phyloP scores from a whole-genome alignment of 2,888 invertebrate genomes.

The Danaus chrysippus region DNA sequence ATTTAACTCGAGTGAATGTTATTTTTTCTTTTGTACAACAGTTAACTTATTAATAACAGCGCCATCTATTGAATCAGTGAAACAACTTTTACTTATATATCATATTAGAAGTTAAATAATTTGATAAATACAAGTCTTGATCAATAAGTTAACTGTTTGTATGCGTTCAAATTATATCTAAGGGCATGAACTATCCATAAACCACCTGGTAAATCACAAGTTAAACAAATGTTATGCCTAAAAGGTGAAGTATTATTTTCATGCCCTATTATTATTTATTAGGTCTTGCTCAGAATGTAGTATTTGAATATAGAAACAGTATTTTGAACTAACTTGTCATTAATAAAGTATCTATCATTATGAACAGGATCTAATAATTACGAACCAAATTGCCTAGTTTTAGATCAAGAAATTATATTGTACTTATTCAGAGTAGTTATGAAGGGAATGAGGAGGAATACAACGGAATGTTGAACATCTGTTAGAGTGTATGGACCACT shows the following conservation, averaged over 20 bases:
- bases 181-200: conserved; percentile 15
- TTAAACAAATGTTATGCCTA: background rate
- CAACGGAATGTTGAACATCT: conserved; percentile 46
- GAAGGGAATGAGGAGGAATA: conserved; percentile 63
- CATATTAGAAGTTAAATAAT: background rate
- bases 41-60: conserved; percentile 3
- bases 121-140: background rate
- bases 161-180: conserved; percentile 7
- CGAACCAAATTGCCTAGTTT: conserved; percentile 71
- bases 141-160: conserved; percentile 10
- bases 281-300: conserved; percentile 2
- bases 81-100: no score
- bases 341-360: conserved; percentile 14
- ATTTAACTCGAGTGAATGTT: conserved; percentile 46
- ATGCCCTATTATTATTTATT: conserved; percentile 15
- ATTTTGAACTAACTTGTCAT: background rate
- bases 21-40: conserved; percentile 13
- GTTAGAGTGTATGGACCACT: conserved; percentile 49
- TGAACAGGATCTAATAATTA: conserved; percentile 41
- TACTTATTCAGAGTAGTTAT: conserved; percentile 71
- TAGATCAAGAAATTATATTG: conserved; percentile 64
- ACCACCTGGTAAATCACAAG: conserved; percentile 13
- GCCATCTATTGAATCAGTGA: no score
- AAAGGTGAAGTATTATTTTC: conserved; percentile 1
- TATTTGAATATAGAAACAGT: background rate